phyloP scores from a whole-genome alignment of 2,113 vertebrate species.

The Raja brachyura region DNA sequence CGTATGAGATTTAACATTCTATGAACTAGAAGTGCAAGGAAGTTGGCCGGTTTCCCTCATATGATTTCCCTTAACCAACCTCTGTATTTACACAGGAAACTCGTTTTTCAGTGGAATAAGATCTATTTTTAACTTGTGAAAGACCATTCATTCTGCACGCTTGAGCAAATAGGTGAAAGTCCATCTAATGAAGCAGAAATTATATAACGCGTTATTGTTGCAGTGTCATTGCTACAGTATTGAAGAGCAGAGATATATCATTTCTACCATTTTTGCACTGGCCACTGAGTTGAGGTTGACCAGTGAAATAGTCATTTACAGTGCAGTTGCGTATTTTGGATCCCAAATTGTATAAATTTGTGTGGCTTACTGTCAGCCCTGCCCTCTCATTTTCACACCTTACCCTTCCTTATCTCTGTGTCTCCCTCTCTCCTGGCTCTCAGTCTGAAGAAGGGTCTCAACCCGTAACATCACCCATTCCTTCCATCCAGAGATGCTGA shows the following conservation, averaged over 20 bases:
- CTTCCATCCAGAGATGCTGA: no score
- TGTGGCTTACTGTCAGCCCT: neutral
- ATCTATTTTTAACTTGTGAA: slow-evolving; percentile 18
- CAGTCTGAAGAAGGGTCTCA: no score
- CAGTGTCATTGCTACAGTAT: neutral
- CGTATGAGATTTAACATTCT: neutral
- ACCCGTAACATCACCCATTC: no score
- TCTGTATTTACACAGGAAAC: slow-evolving; percentile 29
- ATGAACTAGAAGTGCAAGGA: neutral
- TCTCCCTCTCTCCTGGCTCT: no score
- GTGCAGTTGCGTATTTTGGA: neutral
- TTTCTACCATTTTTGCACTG: no score
- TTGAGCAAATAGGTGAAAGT: neutral
- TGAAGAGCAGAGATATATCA: neutral
- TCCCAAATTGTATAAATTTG: neutral
- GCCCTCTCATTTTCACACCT: no score
- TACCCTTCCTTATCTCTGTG: no score
- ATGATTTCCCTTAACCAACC: slow-evolving; percentile 4
- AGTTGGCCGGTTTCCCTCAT: slow-evolving; percentile 2
- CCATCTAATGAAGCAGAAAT: neutral
- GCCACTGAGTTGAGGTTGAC: neutral
- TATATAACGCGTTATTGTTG: neutral
- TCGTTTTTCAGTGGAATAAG: slow-evolving; percentile 19
- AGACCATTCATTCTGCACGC: neutral
- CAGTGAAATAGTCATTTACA: slow-evolving; percentile 16